Conservation (phyloP, 2,113 vertebrate genomes). For the Falcunculus frontatus region DNA sequence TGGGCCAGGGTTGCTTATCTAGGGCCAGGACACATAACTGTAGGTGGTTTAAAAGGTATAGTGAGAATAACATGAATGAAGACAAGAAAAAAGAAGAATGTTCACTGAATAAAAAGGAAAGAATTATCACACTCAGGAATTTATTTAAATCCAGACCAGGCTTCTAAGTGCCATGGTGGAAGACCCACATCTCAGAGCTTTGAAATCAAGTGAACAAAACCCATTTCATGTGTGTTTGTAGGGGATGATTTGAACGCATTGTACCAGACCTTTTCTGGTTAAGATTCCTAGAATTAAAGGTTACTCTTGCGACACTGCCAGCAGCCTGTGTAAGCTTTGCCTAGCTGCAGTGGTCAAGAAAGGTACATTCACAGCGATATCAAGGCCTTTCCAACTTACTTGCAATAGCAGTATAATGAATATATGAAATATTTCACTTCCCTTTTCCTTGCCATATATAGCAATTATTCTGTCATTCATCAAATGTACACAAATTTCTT, state of each 20-base stretch:
- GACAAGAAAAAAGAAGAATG: background rate
- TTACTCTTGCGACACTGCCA: background rate
- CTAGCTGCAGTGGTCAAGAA: background rate
- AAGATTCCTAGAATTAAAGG: background rate
- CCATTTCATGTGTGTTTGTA: background rate
- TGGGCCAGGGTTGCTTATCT: background rate
- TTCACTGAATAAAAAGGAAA: background rate
- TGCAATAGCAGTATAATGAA: background rate
- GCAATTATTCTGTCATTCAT: constrained; percentile 12
- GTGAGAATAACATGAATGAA: background rate
- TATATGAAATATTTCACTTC: background rate
- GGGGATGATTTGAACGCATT: background rate
- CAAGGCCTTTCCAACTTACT: background rate
- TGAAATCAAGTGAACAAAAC: background rate
- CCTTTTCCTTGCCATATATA: background rate
- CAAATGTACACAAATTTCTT: constrained; percentile 15
- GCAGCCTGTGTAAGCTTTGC: background rate
- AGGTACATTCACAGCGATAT: background rate
- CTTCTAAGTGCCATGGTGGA: background rate
- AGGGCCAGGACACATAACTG: background rate
- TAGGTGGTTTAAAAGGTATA: background rate
- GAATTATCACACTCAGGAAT: background rate
- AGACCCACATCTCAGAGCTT: background rate
- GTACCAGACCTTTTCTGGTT: background rate
- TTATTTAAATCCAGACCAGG: background rate